Base-by-base conservation (phyloP, 2,113 vertebrate genomes). In the Pampusana beccarii region DNA sequence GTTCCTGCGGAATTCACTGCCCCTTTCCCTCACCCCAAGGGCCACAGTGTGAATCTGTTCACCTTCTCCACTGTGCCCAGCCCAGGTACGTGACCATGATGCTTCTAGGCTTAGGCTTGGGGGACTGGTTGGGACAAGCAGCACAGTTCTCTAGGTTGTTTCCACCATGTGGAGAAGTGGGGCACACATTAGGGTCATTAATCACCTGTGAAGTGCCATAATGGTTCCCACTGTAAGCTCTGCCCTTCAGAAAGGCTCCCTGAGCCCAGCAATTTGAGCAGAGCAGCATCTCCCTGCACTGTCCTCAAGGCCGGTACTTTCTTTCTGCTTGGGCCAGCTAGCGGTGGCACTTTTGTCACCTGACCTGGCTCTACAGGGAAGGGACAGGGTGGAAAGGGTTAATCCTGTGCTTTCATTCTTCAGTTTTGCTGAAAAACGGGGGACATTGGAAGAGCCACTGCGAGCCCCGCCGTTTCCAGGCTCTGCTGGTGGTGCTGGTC, bases 191-290 rank as follows among this genome's bases (percentile, higher is more conserved):
- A 16, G 31, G 44, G 20, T 62, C 4, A 2, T 33, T 58, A 38
- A 62, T 46, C 66, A 7, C 7, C 58, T 23, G 21, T 9, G 34
- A 50, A 26, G 54, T 54, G 25, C 31, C 48, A 3, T 33, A 16
- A 16, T 0, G 0, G 6, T 75, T n/a, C 28, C 14, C 19, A 6
- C 3, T 61, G 44, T 16, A 6, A 53, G 18, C 2, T 31, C 5
- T 61, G 64, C 23, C 77, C 36, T 79, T 66, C 51, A 29, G 56
- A 85, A 42, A 36, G 54, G 18, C 31, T 87, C 26, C 33, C 17
- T 48, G 17, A 74, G 34, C 26, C 31, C 53, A 44, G 36, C 36
- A 53, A 64, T 13, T 25, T 0, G 0, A 31, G n/a, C 70, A 90
- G 33, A 40, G 38, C 61, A 81, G 65, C 21, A 5, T 23, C 36